These are phyloP conservation scores for Octomys mimax DNA, from an alignment of 2,797 vertebrate species.

Conservation along the genomic window DNA sequence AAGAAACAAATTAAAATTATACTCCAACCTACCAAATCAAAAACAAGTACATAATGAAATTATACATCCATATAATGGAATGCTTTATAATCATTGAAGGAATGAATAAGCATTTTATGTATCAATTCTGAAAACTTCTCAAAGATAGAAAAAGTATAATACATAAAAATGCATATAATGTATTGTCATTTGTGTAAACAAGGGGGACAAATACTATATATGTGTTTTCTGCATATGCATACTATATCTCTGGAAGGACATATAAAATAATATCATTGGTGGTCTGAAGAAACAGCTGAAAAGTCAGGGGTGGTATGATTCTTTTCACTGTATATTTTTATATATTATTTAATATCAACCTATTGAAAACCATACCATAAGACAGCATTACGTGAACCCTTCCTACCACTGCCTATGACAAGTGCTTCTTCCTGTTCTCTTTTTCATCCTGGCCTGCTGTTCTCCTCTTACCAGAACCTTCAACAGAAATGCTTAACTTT, in stretches of 20 bases:
- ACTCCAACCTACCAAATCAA: constrained; percentile 38
- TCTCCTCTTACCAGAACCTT: constrained; percentile 34
- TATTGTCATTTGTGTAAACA: neutral
- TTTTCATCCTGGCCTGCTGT: neutral
- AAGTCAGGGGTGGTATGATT: neutral
- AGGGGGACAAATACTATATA: neutral
- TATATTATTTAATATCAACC: constrained; percentile 1
- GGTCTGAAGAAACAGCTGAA: neutral
- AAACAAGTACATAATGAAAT: constrained; percentile 2
- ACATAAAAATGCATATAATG: neutral
- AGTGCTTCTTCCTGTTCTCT: neutral
- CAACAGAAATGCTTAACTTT: neutral
- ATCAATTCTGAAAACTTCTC: constrained; percentile 62
- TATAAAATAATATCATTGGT: neutral
- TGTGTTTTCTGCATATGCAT: neutral
- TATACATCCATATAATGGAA: constrained; percentile 34
- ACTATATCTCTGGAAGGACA: constrained; percentile 19
- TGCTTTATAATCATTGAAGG: neutral
- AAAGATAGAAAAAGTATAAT: neutral
- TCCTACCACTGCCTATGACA: neutral
- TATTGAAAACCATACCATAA: constrained; percentile 26
- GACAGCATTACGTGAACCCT: neutral
- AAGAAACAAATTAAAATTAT: constrained; percentile 64
- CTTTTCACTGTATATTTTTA: neutral
- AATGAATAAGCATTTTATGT: neutral